Base-by-base conservation (phyloP, 2,888 invertebrate genomes). In the Platycnemis pennipes region DNA sequence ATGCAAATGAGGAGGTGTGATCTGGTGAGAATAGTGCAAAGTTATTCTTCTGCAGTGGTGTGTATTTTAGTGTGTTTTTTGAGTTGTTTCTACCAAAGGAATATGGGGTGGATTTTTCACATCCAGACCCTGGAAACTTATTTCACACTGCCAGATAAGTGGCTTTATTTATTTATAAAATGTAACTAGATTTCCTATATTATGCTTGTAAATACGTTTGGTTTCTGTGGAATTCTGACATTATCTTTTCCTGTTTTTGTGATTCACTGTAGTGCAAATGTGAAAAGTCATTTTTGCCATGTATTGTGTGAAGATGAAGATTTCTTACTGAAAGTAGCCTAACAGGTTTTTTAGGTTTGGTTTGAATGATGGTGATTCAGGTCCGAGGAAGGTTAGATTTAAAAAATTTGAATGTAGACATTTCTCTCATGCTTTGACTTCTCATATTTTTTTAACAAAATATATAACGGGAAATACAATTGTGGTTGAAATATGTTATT, bases 101-200 rank as follows among this genome's bases (percentile, higher is more conserved):
- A 77, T 37, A 77, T 37, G 37, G 77, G 77, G 77, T 37, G n/a
- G 77, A 77, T 8, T 77, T 77, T 77, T 77, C 37, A 77, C 77
- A 77, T 77, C 77, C 77, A 77, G 77, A 37, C 77, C 37, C 77
- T 77, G 77, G 77, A 77, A 37, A 77, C 77, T 77, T 77, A 13
- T 77, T 77, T 77, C 77, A 37, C 77, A 77, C 77, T 77, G 77
- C 77, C 77, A 37, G 37, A 77, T 37, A 77, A 37, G 77, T 77
- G 77, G 77, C 77, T 77, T 77, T 77, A 77, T 77, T 77, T 77
- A 77, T 77, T 77, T 77, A 77, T 77, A 77, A 77, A 77, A 11
- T 22, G 77, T 77, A 22, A 77, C 37, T 77, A 77, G 77, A 37
- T 37, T 77, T 77, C 77, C 13, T 37, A 77, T 77, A 77, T 77